phyloP scores from a whole-genome alignment of 2,113 vertebrate genomes.

The Pavo muticus region DNA sequence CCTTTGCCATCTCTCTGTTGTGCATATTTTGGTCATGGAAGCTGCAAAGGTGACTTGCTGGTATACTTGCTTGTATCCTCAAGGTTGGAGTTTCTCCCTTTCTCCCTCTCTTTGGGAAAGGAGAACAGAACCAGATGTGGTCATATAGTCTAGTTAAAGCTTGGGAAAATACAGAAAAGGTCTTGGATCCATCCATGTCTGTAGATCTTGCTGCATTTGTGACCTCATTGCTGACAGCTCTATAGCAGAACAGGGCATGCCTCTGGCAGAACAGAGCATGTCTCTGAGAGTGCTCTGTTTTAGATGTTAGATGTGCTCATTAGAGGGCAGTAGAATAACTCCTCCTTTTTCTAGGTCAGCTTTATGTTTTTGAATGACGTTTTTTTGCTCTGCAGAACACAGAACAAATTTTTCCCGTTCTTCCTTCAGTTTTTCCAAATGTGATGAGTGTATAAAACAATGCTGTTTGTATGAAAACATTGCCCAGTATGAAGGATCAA shows the following conservation, averaged over 20 bases:
- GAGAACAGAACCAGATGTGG: background rate
- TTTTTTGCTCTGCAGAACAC: background rate
- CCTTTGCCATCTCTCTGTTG: background rate
- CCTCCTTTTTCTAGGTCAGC: slow-evolving; percentile 59
- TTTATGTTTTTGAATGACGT: background rate
- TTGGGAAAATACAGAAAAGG: background rate
- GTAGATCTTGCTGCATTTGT: background rate
- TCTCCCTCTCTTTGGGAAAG: background rate
- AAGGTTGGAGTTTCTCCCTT: background rate
- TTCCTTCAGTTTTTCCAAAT: background rate
- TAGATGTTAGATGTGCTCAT: slow-evolving; percentile 37
- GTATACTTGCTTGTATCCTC: background rate
- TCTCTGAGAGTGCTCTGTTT: background rate
- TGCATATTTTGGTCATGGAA: background rate
- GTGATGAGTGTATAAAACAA: background rate
- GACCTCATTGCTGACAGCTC: background rate
- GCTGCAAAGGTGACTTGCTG: background rate
- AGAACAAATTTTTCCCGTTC: slow-evolving; percentile 19
- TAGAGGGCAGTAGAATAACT: slow-evolving; percentile 69
- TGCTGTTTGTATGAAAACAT: background rate
- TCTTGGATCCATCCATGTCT: background rate
- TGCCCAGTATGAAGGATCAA: background rate
- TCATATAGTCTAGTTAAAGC: background rate
- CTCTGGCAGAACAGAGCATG: background rate
- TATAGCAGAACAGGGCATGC: background rate